Evolutionary conservation across 2,113 vertebrate genomes (phyloP).

Genomic region (Actenoides lindsayi): DNA sequence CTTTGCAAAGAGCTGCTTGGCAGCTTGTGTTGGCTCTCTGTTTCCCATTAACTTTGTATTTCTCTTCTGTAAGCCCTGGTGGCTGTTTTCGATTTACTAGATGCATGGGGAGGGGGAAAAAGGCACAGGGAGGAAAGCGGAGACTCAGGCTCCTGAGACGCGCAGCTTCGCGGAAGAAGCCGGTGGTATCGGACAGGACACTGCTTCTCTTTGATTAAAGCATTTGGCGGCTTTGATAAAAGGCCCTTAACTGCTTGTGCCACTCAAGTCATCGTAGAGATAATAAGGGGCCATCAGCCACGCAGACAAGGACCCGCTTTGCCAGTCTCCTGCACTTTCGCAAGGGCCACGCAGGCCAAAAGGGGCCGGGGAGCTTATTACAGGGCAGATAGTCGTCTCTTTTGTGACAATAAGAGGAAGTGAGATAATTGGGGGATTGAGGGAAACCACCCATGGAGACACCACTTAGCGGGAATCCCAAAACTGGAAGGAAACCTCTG

Average conservation of each 20-base stretch:
- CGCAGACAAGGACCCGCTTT: neutral
- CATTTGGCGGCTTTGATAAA: slow-evolving; percentile 73
- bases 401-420: slow-evolving; percentile 81
- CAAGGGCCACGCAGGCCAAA: neutral
- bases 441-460: slow-evolving; percentile 78
- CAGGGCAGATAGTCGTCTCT: slow-evolving; percentile 61
- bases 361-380: slow-evolving; percentile 13
- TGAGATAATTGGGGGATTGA: slow-evolving; percentile 74
- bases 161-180: neutral
- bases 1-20: slow-evolving; percentile 32
- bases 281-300: slow-evolving; percentile 61
- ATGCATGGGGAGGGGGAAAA: neutral
- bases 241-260: slow-evolving; percentile 59
- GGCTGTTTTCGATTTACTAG: slow-evolving; percentile 29
- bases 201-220: slow-evolving; percentile 52
- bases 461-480: slow-evolving; percentile 75
- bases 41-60: slow-evolving; percentile 49
- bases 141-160: neutral
- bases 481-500: slow-evolving; percentile 78
- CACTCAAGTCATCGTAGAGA: slow-evolving; percentile 56
- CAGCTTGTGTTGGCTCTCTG: slow-evolving; percentile 20
- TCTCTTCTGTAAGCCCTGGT: slow-evolving; percentile 7
- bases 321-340: neutral
- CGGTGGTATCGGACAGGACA: slow-evolving; percentile 8
- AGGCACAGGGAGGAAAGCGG: neutral